Conservation (phyloP, 2,888 invertebrate species). For the Diabrotica balteata region DNA sequence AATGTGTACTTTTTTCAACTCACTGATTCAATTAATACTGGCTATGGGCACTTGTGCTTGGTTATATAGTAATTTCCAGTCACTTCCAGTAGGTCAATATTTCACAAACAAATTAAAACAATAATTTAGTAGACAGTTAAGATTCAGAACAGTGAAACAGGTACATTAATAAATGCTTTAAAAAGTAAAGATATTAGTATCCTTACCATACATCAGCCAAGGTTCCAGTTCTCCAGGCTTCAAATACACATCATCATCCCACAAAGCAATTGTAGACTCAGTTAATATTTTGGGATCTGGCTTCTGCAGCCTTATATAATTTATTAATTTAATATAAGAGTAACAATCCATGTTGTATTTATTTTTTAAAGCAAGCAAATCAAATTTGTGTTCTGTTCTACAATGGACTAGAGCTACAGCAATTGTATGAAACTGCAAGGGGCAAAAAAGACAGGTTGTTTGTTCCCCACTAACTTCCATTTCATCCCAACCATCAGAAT, state of each 20-base stretch:
- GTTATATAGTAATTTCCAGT: too few relatives aligned
- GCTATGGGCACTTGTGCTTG: too few relatives aligned
- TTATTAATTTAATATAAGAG: slow-evolving; percentile 81
- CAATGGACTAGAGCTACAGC: slow-evolving; percentile 74
- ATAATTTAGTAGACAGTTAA: too few relatives aligned
- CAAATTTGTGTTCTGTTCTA: slow-evolving; percentile 70
- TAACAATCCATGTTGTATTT: slow-evolving; percentile 83
- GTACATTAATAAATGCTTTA: too few relatives aligned
- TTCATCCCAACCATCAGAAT: slow-evolving; percentile 66
- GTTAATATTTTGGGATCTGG: slow-evolving; percentile 65
- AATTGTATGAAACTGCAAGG: slow-evolving; percentile 66
- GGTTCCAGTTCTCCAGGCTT: slow-evolving; percentile 80
- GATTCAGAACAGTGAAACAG: too few relatives aligned
- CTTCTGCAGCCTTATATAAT: slow-evolving; percentile 75
- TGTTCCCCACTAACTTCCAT: slow-evolving; percentile 61
- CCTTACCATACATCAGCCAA: slow-evolving; percentile 81
- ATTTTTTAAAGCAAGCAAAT: slow-evolving; percentile 69
- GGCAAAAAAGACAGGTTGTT: slow-evolving; percentile 77
- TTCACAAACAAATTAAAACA: too few relatives aligned
- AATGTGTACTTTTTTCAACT: too few relatives aligned
- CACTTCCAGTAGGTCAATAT: too few relatives aligned
- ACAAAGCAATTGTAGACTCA: slow-evolving; percentile 63
- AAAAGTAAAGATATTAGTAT: background rate
- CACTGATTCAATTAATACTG: too few relatives aligned
- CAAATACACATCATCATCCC: slow-evolving; percentile 81